A percentile compares a stretch with the other conserved stretches of the same genome.
phyloP scores from a whole-genome alignment of 2,113 vertebrate species.

The Dasypus novemcinctus region DNA sequence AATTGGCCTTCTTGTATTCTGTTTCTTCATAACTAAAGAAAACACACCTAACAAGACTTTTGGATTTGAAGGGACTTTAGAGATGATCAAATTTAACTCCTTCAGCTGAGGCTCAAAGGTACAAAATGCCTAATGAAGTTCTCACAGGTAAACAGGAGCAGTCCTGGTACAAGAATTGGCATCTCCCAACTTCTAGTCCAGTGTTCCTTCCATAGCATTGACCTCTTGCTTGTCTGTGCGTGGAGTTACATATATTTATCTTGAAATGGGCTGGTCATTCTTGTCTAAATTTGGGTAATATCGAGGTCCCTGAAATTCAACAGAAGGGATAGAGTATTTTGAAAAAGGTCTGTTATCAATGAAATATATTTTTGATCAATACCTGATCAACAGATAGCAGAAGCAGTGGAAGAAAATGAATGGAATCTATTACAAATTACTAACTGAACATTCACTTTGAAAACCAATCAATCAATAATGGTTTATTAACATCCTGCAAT shows the following conservation, averaged over 20 bases:
- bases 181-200: background rate
- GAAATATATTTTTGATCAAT: background rate
- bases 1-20: background rate
- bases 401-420: background rate
- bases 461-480: background rate
- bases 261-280: background rate
- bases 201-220: background rate
- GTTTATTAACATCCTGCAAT: background rate
- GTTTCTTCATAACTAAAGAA: background rate
- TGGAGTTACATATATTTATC: background rate
- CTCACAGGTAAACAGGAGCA: background rate
- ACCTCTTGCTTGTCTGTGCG: background rate
- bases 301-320: background rate
- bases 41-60: background rate
- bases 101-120: background rate
- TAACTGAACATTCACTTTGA: background rate
- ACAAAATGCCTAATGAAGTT: background rate
- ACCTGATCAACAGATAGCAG: background rate
- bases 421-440: background rate
- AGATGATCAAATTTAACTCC: background rate
- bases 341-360: background rate
- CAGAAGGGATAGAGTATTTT: background rate
- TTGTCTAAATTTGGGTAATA: background rate
- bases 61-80: background rate
- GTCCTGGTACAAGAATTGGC: background rate